Percentiles rank a stretch among this genome's conserved stretches.
These are phyloP conservation scores for Meghimatium bilineatum DNA, from an alignment of 2,888 invertebrate genomes.

Conservation along the genomic window DNA sequence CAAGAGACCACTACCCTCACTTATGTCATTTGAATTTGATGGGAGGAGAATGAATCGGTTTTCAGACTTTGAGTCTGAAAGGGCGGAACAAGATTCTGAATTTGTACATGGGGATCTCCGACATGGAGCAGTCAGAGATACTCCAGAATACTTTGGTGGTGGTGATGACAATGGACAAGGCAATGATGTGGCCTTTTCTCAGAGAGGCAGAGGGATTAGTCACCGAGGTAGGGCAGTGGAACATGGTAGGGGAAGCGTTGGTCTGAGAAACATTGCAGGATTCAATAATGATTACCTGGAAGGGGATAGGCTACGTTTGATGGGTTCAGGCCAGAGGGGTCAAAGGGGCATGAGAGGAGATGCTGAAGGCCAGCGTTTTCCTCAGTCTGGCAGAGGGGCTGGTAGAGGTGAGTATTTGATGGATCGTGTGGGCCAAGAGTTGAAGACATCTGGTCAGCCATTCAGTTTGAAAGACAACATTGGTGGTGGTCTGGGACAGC, in stretches of 20 bases:
- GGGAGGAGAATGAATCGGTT: conserved; percentile 12
- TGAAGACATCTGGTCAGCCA: background rate
- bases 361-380: background rate
- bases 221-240: conserved; percentile 12
- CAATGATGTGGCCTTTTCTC: background rate
- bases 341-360: conserved; percentile 38
- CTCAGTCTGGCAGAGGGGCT: background rate
- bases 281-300: background rate
- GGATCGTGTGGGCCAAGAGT: conserved; percentile 5
- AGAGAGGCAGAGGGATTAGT: background rate
- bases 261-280: background rate
- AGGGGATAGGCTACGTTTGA: background rate
- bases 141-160: background rate
- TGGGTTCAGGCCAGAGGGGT: conserved; percentile 13
- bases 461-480: background rate
- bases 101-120: background rate
- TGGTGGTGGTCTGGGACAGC: no score
- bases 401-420: background rate
- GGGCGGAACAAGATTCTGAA: background rate
- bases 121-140: background rate
- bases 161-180: conserved; percentile 4
- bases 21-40: conserved; percentile 18
- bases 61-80: conserved; percentile 29
- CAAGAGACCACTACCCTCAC: conserved; percentile 13
- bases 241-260: conserved; percentile 24